Evolutionary conservation across 1,140 invertebrate species (phyloP), one percentile per base, ranked within the genome.

Genomic region (Drosophila nannoptera): DNA sequence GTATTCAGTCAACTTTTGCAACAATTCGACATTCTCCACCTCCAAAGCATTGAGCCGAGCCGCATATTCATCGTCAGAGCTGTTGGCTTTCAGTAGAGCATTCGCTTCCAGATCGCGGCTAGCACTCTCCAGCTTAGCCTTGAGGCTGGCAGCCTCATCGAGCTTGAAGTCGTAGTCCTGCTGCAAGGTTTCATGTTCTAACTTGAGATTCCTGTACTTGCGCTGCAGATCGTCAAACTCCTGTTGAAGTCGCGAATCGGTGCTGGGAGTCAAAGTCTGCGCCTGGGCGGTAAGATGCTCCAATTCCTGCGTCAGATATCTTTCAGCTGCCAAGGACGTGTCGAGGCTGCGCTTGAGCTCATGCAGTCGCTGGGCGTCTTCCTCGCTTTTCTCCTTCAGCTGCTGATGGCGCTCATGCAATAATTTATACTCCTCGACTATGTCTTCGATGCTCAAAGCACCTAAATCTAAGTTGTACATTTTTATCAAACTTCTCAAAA

Each of bases 331-430:
- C 35, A 67, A 33, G 0, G 88, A 71, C 0, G 88, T 89, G 12
- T 89, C 86, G 53, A 89, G 56, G 42, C 62, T 87, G 9, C 88
- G 70, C 46, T 88, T 89, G 0, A 89, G 70, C 11, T 89, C 87
- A 16, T 89, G 54, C n/a, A 89, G 86, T 8, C 73, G 69, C 31
- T 89, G 88, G 0, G 78, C 75, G 60, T 89, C 87, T 3, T 73
- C 40, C n/a, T 89, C 88, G 4, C 60, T 59, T 6, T 43, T 49
- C 4, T 68, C 32, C 14, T 75, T 82, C 0, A 89, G 46, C 22
- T 80, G 69, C 45, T 80, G 63, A 69, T 87, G 86, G 4, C 78
- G 69, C 2, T 74, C 72, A 14, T 82, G 70, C 12, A 89, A 53
- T 29, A 80, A 69, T 49, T 80, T 82, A 55, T 82, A 89, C 29